Base-by-base conservation (phyloP, 35 echinoderm and acorn worm genomes). In the Nesometra sesokonis region DNA sequence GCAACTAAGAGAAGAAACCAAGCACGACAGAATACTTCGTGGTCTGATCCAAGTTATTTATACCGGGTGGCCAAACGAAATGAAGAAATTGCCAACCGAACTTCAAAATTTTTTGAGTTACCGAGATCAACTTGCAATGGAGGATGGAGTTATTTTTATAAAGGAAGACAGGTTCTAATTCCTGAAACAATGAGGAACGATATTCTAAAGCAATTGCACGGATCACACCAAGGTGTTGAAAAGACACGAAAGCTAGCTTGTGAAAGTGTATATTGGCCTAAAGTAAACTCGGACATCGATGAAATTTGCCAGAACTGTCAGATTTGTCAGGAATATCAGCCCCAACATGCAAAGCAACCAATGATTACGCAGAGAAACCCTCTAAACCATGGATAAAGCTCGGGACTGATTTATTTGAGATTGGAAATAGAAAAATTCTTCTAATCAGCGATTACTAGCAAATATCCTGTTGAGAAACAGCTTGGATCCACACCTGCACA, bases 381-480 rank as follows among this genome's bases (percentile, higher is more conserved):
- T 77, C 87, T 27, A 93, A 83, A 33, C 91, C 91, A 34, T 93
- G 87, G 87, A 85, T 88, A 8, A 93, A 93, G 46, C 87, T 93
- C 8, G 87, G 81, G 0, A 82, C 87, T 17, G 87, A 89, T 36
- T 34, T 89, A 21, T 86, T 86, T 39, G n/a, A 43, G 19, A 32
- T 90, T 9, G 84, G 86, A 21, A 37, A 80, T 32, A 82, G 46
- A 9, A 43, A 86, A 78, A 87, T 34, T 77, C 43, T 93, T 0
- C 36, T 93, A 36, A 77, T 93, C 5, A 90, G 84, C 0, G 92
- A 94, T 35, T 90, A 94, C 37, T 87, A 91, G 89, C 17, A 94
- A 89, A 84, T 91, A 46, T 33, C 89, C 88, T 47, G 86, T 94
- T 33, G 83, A 91, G 9, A 52, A 84, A 21, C 87, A 81, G 23